Evolutionary conservation across 2,113 vertebrate genomes (phyloP).

Genomic region (Oenanthe melanoleuca): DNA sequence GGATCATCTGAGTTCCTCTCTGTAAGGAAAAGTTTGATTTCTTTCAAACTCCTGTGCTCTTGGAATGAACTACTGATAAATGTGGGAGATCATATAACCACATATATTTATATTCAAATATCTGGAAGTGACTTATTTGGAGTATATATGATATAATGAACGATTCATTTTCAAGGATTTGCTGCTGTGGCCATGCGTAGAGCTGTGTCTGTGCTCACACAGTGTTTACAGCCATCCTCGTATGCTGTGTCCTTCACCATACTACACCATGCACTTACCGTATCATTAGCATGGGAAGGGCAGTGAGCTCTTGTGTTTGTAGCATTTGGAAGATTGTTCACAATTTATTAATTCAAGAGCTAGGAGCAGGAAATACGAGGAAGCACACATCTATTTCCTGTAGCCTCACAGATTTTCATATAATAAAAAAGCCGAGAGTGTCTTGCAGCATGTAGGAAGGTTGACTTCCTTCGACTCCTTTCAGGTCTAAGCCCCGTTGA

Average conservation of each 20-base stretch:
- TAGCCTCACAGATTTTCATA: neutral
- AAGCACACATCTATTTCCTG: neutral
- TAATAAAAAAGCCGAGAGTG: neutral
- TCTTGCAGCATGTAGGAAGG: neutral
- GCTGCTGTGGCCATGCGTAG: neutral
- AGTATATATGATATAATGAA: neutral
- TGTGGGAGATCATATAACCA: neutral
- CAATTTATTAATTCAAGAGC: neutral
- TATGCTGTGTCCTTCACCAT: neutral
- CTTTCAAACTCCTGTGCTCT: neutral
- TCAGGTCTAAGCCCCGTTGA: neutral
- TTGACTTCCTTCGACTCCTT: neutral
- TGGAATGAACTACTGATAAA: neutral
- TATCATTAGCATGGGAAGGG: neutral
- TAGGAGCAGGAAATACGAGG: neutral
- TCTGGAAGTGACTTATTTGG: neutral
- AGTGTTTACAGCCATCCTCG: neutral
- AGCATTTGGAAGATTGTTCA: neutral
- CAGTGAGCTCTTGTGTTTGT: neutral
- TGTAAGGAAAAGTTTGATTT: neutral
- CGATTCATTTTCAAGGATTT: neutral
- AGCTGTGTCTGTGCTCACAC: neutral
- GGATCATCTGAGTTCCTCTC: neutral
- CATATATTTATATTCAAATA: neutral
- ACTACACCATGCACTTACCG: rapidly evolving